These are phyloP conservation scores for Azorinus chamasolen DNA, from an alignment of 2,888 invertebrate species.

Conservation along the genomic window DNA sequence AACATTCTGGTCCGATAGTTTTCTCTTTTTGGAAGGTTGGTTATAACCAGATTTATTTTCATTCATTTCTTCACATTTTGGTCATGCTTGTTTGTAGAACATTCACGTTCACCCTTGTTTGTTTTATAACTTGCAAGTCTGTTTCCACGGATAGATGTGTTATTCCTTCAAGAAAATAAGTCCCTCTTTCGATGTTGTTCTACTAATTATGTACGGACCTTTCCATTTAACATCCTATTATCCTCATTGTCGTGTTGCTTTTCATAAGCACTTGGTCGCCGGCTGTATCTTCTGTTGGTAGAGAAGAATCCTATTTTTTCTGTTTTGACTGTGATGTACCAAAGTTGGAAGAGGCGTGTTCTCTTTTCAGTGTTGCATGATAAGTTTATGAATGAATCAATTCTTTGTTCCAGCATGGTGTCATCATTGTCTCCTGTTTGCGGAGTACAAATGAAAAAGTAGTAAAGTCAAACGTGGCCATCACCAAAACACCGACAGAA, in stretches of 20 bases:
- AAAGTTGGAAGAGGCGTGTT: conserved; percentile 35
- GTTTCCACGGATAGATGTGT: conserved; percentile 25
- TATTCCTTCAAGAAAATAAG: conserved; percentile 28
- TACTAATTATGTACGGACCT: conserved; percentile 25
- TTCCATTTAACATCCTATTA: conserved; percentile 22
- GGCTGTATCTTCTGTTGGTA: conserved; percentile 20
- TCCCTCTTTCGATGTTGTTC: conserved; percentile 25
- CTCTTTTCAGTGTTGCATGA: conserved; percentile 26
- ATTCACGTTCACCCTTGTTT: conserved; percentile 19
- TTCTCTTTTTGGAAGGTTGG: conserved; percentile 31
- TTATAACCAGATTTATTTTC: conserved; percentile 20
- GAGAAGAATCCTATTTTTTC: conserved; percentile 38
- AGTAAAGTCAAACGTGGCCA: too few relatives aligned
- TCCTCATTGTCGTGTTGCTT: conserved; percentile 13
- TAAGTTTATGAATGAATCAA: conserved; percentile 25
- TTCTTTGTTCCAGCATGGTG: conserved; percentile 25
- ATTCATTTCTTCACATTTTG: conserved; percentile 11
- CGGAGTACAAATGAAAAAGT: too few relatives aligned
- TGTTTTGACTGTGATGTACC: conserved; percentile 31
- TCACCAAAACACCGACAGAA: too few relatives aligned
- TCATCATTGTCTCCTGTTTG: conserved; percentile 14
- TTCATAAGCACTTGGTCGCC: conserved; percentile 31
- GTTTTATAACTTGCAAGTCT: conserved; percentile 22
- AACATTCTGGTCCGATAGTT: conserved; percentile 17
- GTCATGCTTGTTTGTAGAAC: conserved; percentile 15